Evolutionary conservation across 2,888 invertebrate species (phyloP).

Genomic region (Archaeoteleia sp.): DNA sequence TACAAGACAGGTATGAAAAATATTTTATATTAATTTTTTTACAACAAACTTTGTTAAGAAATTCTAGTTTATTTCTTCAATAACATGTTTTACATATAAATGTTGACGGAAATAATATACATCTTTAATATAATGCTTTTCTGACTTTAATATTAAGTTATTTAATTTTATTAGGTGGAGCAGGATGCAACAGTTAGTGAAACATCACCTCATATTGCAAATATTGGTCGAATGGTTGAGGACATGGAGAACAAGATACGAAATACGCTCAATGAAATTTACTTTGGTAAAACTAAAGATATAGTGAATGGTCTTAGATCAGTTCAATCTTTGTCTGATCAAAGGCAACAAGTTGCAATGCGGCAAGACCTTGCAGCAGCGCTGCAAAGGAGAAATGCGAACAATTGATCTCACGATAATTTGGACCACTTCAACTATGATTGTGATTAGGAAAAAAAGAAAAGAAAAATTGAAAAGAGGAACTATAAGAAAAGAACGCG

Average conservation of each 20-base stretch:
- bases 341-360: constrained; percentile 87
- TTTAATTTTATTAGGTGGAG: constrained; percentile 82
- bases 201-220: constrained; percentile 96
- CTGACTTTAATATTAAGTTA: neutral
- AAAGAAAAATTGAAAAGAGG: constrained; percentile 50
- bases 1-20: constrained; percentile 94
- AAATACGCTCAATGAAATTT: constrained; percentile 98
- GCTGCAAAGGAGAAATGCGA: constrained; percentile 87
- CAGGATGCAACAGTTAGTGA: constrained; percentile 94
- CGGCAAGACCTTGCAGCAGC: constrained; percentile 91
- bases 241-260: constrained; percentile 99
- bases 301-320: constrained; percentile 95
- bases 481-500: constrained; percentile 51
- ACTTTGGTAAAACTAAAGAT: constrained; percentile 99
- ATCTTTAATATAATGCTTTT: too few relatives aligned
- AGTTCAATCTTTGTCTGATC: constrained; percentile 89
- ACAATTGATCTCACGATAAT: constrained; percentile 74
- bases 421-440: constrained; percentile 67
- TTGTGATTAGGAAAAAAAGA: constrained; percentile 66
- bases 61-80: too few relatives aligned
- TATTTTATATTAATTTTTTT: neutral
- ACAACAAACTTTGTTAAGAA: neutral
- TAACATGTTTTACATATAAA: too few relatives aligned
- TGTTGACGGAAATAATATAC: too few relatives aligned
- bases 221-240: constrained; percentile 99